Evolutionary conservation across 2,797 vertebrate species (phyloP).

Genomic region (Sebastes jordani): DNA sequence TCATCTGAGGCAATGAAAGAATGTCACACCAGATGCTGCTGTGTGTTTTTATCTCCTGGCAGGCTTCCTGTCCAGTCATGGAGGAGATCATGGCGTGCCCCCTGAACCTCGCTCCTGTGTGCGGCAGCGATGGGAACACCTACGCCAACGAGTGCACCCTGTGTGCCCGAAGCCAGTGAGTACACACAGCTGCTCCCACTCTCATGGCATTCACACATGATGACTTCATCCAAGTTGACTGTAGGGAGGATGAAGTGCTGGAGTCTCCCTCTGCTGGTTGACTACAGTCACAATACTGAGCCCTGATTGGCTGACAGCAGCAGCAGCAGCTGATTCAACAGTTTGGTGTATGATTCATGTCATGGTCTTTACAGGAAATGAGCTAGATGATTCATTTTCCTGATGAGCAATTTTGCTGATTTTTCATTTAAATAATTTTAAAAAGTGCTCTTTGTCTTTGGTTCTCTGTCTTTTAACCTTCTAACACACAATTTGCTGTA

Average conservation of each 20-base stretch:
- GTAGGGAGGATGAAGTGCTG: not conserved
- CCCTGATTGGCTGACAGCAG: not conserved
- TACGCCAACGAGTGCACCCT: conserved; percentile 80
- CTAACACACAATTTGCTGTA: not conserved
- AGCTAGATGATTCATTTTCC: not conserved
- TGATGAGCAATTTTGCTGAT: not conserved
- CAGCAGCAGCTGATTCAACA: not conserved
- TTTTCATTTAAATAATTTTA: not conserved
- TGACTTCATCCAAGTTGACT: not conserved
- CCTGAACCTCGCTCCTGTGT: conserved; percentile 80
- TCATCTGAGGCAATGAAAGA: not conserved
- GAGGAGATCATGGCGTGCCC: conserved; percentile 72
- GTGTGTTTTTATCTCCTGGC: conserved; percentile 6
- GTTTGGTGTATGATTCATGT: not conserved
- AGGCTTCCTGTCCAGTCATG: conserved; percentile 69
- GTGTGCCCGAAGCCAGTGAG: conserved; percentile 78
- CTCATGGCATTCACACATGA: not conserved
- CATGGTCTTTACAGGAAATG: not conserved
- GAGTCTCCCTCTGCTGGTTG: conserved; percentile 7
- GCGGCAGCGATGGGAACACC: conserved; percentile 82
- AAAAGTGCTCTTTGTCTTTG: not conserved
- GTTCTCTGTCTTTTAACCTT: not conserved
- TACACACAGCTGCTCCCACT: conserved; percentile 50
- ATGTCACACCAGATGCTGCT: not conserved
- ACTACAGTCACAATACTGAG: not conserved